Evolutionary conservation across 2,888 invertebrate genomes (phyloP), one percentile per base, ranked within the genome.

Genomic region (Eristalis tenax): DNA sequence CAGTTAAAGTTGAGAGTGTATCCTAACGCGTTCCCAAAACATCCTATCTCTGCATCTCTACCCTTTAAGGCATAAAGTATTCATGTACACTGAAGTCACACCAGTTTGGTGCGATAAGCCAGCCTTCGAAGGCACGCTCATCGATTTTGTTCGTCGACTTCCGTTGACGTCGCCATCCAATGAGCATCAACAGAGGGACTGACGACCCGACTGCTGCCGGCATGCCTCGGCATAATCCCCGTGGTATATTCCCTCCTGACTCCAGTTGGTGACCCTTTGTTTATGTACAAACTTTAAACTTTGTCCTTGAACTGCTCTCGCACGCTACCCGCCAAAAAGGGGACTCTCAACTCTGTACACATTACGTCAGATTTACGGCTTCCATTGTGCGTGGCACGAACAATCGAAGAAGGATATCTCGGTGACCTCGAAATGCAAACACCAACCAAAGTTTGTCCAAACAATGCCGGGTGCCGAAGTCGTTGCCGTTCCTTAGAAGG

Each of bases 351-450:
- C 50, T 50, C 50, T 50, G 18, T 18, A 18, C 50, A 18, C 50
- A 50, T 50, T 50, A 50, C 18, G 50, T 50, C 50, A 50, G 50
- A 50, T 50, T 50, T 50, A 50, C 50, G 50, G 50, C 23, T 59
- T 10, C 26, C 59, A 59, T 59, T 59, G 59, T 59, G 15, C 59
- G 59, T 59, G 26, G 59, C 59, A 26, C 59, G 32, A 32, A 59
- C 59, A 59, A 59, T 59, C 59, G 59, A 18, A 59, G 59, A 59
- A 26, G 26, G 59, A 28, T 26, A 59, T 26, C 59, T 28, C 59
- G 13, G 59, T 59, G 59, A 59, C 59, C 59, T 15, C 13, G 59
- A 50, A 59, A 59, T 59, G 59, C 59, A 59, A 66, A 66, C 66
- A 66, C 66, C 40, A 32, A 18, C 66, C 22, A 22, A 66, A 35